Percentiles rank a stretch among this genome's conserved stretches.
Conservation (phyloP, 2,888 invertebrate genomes). For the Axea sp. region DNA sequence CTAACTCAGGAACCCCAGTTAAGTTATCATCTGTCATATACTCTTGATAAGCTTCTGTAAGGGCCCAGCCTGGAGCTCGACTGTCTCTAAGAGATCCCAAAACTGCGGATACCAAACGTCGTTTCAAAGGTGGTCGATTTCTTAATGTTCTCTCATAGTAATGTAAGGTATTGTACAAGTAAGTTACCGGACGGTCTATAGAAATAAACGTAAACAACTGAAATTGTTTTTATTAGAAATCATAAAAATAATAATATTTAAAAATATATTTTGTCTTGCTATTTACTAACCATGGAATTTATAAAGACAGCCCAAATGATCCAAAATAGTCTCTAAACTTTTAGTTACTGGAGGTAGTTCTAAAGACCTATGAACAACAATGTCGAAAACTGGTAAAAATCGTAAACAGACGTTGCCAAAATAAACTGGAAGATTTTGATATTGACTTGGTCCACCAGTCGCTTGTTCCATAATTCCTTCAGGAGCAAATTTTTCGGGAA, state of each 20-base stretch:
- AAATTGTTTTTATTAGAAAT: too few species aligned
- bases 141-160: conserved; percentile 95
- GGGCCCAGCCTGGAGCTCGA: conserved; percentile 89
- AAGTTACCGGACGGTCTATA: conserved; percentile 95
- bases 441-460: conserved; percentile 83
- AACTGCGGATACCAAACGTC: conserved; percentile 91
- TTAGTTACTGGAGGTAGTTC: conserved; percentile 93
- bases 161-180: conserved; percentile 96
- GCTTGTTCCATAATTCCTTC: conserved; percentile 89
- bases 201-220: too few species aligned
- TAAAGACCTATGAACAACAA: conserved; percentile 95
- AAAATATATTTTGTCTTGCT: too few species aligned
- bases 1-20: conserved; percentile 91
- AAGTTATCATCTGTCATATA: conserved; percentile 85
- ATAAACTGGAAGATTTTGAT: conserved; percentile 90
- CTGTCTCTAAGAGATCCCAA: conserved; percentile 92
- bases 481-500: conserved; percentile 96
- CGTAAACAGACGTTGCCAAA: conserved; percentile 97
- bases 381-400: conserved; percentile 96
- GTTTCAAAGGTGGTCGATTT: conserved; percentile 90
- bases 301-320: conserved; percentile 81
- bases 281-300: conserved; percentile 64
- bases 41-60: conserved; percentile 91
- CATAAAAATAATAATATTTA: too few species aligned
- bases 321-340: conserved; percentile 92